Percentiles rank a stretch among this genome's conserved stretches.
phyloP scores from a whole-genome alignment of 2,888 invertebrate species.

The Noctua janthe region DNA sequence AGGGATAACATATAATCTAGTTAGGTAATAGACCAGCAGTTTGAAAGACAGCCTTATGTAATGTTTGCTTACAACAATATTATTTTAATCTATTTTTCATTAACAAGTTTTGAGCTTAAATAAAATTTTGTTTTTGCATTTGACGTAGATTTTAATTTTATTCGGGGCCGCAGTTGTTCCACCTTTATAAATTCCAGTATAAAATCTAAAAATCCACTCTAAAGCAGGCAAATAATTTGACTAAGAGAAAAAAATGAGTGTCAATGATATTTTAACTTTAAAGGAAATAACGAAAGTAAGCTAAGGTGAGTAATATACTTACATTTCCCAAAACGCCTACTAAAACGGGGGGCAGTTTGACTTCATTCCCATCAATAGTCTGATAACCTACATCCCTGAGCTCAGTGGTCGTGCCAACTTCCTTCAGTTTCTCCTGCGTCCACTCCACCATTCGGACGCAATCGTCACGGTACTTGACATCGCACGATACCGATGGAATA shows the following conservation, averaged over 20 bases:
- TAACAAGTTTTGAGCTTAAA: not conserved
- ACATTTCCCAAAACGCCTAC: constrained; percentile 94
- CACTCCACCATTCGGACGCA: constrained; percentile 96
- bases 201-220: not conserved
- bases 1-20: not conserved
- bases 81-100: not conserved
- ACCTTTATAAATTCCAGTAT: not conserved
- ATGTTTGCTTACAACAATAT: not conserved
- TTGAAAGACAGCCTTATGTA: not conserved
- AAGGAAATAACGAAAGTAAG: not conserved
- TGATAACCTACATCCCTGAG: constrained; percentile 95
- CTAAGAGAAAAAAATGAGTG: not conserved
- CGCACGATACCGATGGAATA: constrained; percentile 98
- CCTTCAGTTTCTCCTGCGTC: constrained; percentile 92
- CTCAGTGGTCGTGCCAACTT: constrained; percentile 93
- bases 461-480: constrained; percentile 95
- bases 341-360: constrained; percentile 96
- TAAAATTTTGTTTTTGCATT: not conserved
- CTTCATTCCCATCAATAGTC: constrained; percentile 92
- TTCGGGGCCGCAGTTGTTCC: not conserved
- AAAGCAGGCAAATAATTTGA: not conserved
- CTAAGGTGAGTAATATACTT: constrained; percentile 69
- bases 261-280: not conserved
- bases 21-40: not conserved
- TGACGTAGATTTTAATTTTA: not conserved